These are phyloP conservation scores for Perizoma affinitatum DNA, from an alignment of 2,888 invertebrate species.

Conservation along the genomic window DNA sequence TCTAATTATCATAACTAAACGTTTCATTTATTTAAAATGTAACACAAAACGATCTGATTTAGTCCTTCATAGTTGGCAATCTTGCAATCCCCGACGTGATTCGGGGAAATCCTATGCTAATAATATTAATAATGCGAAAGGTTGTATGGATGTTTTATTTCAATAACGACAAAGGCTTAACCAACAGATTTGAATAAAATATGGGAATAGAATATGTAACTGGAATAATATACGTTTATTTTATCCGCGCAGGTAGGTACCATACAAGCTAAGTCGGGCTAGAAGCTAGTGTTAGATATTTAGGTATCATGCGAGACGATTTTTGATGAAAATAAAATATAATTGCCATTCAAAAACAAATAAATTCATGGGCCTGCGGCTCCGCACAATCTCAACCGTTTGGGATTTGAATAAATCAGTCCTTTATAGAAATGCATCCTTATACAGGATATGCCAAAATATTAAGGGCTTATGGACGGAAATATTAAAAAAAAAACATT, in stretches of 20 bases:
- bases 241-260: too few relatives aligned
- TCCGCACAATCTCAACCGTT: constrained; percentile 73
- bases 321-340: constrained; percentile 81
- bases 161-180: too few relatives aligned
- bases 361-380: constrained; percentile 73
- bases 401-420: constrained; percentile 83
- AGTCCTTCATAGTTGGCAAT: constrained; percentile 45
- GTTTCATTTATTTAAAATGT: constrained; percentile 47
- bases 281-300: constrained; percentile 30
- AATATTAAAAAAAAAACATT: too few relatives aligned
- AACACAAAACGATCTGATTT: constrained; percentile 44
- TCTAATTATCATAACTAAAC: constrained; percentile 57
- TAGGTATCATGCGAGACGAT: constrained; percentile 67
- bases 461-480: background rate
- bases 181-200: too few relatives aligned
- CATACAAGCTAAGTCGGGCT: constrained; percentile 29
- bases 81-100: constrained; percentile 60
- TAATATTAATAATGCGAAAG: too few relatives aligned
- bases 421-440: constrained; percentile 79
- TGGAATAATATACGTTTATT: too few relatives aligned
- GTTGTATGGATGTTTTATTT: too few relatives aligned
- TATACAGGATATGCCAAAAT: constrained; percentile 58
- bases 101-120: constrained; percentile 68
- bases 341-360: constrained; percentile 84
- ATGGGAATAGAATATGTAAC: too few relatives aligned